Evolutionary conservation across 2,888 invertebrate species (phyloP).

Genomic region (Drosophila austrosaltans): DNA sequence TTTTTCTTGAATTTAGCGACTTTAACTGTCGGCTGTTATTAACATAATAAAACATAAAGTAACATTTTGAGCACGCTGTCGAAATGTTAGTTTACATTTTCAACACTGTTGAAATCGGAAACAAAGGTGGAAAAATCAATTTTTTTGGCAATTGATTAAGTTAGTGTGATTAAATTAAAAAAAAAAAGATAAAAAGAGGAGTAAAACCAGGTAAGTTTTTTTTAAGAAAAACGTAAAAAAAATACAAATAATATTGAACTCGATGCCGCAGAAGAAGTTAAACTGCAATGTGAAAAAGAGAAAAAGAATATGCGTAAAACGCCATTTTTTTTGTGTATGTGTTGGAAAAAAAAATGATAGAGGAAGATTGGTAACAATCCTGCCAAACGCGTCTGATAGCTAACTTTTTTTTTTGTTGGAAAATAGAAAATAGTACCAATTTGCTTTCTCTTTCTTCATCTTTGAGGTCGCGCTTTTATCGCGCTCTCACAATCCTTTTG

Average conservation of each 20-base stretch:
- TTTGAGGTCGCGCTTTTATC: slow-evolving; percentile 62
- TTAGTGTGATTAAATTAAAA: background rate
- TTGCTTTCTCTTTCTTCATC: slow-evolving; percentile 55
- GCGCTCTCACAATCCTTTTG: slow-evolving; percentile 54
- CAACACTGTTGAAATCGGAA: background rate
- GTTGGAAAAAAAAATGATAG: no score
- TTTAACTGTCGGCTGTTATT: no score
- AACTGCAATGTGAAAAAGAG: background rate
- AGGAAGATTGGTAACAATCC: no score
- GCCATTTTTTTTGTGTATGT: slow-evolving; percentile 18
- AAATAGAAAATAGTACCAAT: slow-evolving; percentile 52
- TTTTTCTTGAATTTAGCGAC: no score
- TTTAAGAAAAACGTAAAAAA: background rate
- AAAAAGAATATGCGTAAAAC: background rate
- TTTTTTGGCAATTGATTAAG: background rate
- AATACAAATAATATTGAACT: background rate
- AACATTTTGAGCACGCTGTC: no score
- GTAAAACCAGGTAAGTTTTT: background rate
- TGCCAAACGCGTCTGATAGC: slow-evolving; percentile 52
- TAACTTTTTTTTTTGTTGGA: slow-evolving; percentile 64
- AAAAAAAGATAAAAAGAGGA: background rate
- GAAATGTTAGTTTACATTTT: background rate
- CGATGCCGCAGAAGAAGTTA: background rate
- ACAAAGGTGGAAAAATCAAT: background rate
- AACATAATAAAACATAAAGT: no score